phyloP scores from a whole-genome alignment of 1,140 invertebrate genomes.

The Trissolcus basalis region DNA sequence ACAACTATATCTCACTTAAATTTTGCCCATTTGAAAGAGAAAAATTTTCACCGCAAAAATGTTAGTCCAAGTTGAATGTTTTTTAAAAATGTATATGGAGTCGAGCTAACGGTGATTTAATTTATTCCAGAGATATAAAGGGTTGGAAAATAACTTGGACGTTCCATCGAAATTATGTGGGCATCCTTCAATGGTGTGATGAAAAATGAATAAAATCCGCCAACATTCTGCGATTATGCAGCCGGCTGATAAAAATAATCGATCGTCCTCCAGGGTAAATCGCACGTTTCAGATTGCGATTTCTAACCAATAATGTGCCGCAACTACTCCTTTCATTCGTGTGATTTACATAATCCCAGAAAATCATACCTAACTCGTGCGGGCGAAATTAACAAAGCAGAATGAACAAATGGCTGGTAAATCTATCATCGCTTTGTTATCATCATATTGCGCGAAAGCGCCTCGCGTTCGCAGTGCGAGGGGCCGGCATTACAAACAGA shows the following conservation, averaged over 20 bases:
- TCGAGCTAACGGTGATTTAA: slow-evolving; percentile 2
- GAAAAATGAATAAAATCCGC: slow-evolving; percentile 38
- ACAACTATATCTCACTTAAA: not conserved
- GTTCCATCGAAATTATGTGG: slow-evolving; percentile 22
- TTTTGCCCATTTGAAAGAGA: no score
- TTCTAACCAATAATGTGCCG: slow-evolving; percentile 42
- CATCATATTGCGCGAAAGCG: not conserved
- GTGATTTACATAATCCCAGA: slow-evolving; percentile 50
- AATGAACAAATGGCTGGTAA: slow-evolving; percentile 28
- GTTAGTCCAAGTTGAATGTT: slow-evolving; percentile 4
- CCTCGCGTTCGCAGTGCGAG: no score
- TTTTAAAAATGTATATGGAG: not conserved
- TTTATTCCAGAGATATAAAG: slow-evolving; percentile 10
- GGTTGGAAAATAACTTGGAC: slow-evolving; percentile 7
- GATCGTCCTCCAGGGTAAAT: slow-evolving; percentile 19
- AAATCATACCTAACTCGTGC: slow-evolving; percentile 37
- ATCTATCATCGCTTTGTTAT: slow-evolving; percentile 27
- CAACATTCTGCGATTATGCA: slow-evolving; percentile 27
- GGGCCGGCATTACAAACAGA: no score
- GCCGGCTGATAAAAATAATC: slow-evolving; percentile 35
- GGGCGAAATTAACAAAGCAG: slow-evolving; percentile 32
- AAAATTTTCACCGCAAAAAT: slow-evolving; percentile 7
- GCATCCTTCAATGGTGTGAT: slow-evolving; percentile 12
- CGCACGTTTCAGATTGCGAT: slow-evolving; percentile 19
- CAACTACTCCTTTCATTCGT: slow-evolving; percentile 34